These are phyloP conservation scores for Zeus faber DNA, from an alignment of 2,113 vertebrate genomes.

Conservation along the genomic window DNA sequence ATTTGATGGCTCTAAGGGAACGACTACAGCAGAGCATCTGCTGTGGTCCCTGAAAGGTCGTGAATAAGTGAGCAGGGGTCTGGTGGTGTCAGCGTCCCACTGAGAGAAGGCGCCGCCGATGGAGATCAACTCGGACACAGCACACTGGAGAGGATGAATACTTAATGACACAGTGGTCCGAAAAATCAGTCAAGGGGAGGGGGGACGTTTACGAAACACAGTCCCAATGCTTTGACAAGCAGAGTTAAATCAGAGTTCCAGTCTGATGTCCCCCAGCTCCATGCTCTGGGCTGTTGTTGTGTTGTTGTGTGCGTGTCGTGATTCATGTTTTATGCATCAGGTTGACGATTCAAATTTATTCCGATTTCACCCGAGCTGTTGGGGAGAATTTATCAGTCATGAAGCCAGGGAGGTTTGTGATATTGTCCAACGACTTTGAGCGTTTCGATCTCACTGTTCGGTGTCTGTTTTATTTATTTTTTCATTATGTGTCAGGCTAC, in stretches of 20 bases:
- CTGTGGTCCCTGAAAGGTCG: no score
- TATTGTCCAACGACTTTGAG: neutral
- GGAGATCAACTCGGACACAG: conserved; percentile 22
- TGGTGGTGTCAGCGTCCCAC: neutral
- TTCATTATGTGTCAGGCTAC: neutral
- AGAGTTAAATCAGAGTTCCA: conserved; percentile 11
- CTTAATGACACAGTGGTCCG: conserved; percentile 24
- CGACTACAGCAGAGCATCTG: no score
- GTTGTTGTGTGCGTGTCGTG: neutral
- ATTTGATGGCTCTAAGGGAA: no score
- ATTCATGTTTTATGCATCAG: conserved; percentile 32
- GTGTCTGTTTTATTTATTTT: conserved; percentile 1
- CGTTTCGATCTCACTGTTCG: neutral
- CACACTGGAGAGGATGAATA: conserved; percentile 39
- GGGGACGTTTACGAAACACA: conserved; percentile 34
- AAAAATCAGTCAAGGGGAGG: conserved; percentile 11
- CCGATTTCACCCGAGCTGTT: neutral
- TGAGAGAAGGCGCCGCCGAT: conserved; percentile 14
- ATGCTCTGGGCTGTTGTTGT: neutral
- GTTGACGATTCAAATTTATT: neutral
- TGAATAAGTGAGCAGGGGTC: neutral
- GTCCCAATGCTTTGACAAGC: conserved; percentile 13
- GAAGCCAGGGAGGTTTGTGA: neutral
- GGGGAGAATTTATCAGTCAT: conserved; percentile 12
- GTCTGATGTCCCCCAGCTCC: neutral